Percentiles rank a stretch among this genome's conserved stretches.
Conservation (phyloP, 1,140 invertebrate genomes). For the Tetragnatha versicolor region DNA sequence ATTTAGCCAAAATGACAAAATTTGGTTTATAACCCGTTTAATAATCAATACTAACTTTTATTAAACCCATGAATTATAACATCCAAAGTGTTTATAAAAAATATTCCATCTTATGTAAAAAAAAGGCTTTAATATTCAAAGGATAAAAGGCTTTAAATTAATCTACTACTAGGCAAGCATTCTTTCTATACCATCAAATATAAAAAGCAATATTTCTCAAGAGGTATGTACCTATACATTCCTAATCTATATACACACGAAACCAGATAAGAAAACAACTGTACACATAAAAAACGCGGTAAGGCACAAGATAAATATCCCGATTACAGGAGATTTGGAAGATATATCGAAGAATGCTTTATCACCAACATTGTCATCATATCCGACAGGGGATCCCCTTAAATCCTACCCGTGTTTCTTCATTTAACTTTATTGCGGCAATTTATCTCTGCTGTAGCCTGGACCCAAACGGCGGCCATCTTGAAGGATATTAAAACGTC, state of each 20-base stretch:
- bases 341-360: slow-evolving; percentile 47
- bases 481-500: slow-evolving; percentile 53
- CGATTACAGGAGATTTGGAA: slow-evolving; percentile 52
- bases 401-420: slow-evolving; percentile 54
- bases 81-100: no score
- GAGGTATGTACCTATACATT: neutral
- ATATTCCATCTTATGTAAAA: no score
- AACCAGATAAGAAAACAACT: neutral
- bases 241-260: slow-evolving; percentile 12
- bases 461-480: slow-evolving; percentile 3
- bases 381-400: slow-evolving; percentile 41
- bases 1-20: no score
- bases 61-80: no score
- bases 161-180: no score
- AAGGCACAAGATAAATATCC: slow-evolving; percentile 47
- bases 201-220: no score
- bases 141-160: no score
- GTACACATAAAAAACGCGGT: neutral
- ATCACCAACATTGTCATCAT: slow-evolving; percentile 55
- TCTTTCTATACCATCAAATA: no score
- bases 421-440: slow-evolving; percentile 54
- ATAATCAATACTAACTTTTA: no score
- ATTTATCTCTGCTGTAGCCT: slow-evolving; percentile 39
- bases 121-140: no score
- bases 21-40: no score